Base-by-base conservation (phyloP, 2,113 vertebrate genomes). In the Lipotes vexillifer region DNA sequence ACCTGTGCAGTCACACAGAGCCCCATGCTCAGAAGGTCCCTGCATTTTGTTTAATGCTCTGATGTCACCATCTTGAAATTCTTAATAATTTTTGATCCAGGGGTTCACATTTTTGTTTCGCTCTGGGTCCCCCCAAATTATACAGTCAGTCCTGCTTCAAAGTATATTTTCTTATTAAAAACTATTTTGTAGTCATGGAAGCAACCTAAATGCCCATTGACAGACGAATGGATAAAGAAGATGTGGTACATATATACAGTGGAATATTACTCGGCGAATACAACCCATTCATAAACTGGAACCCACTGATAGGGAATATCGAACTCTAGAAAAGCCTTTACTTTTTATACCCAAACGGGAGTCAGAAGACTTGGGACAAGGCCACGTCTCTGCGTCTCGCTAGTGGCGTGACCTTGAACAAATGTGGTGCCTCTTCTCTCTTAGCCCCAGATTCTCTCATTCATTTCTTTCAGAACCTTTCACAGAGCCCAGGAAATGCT, bases 401-500 rank as follows among this genome's bases (percentile, higher is more conserved):
- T 29, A 41, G 75, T 31, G 6, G 15, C 1, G 0, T 55, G 59
- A 20, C 81, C 3, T 0, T 23, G 18, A 38, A 8, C 36, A 9
- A 20, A 38, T 10, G 23, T 6, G 36, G 7, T 38, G 2, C 8
- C 38, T 36, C 44, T 8, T 65, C 27, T 6, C 41, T 63, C 12
- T 72, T 5, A 7, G 68, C 6, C 21, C 10, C 2, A 2, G 1
- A 0, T 15, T 38, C 33, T 52, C 65, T 41, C 18, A 5, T 20
- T 13, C 27, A n/a, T 33, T 41, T 63, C 88, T 20, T 55, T 18
- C 10, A n/a, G 27, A 49, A 9, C 7, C 15, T 52, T 21, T 84
- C 31, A 0, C 0, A 57, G 46, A 71, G 57, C 27, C 44, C 2
- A 1, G n/a, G 1, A 3, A 3, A 68, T 46, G 13, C 25, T n/a